These are phyloP conservation scores for Strigamia maritima DNA, from an alignment of 2,888 invertebrate species.

Conservation along the genomic window DNA sequence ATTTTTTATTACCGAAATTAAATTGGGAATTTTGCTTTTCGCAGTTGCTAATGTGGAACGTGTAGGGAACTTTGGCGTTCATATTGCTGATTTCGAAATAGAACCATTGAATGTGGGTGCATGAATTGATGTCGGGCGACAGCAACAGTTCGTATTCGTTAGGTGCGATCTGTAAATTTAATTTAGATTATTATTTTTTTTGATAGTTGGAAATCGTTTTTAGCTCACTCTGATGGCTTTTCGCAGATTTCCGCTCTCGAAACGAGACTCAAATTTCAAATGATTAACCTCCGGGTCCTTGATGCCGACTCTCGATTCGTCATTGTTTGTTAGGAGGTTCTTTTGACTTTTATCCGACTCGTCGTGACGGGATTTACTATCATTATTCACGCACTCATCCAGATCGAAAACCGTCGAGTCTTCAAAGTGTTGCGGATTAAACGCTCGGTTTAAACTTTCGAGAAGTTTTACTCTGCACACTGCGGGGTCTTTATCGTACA, in stretches of 20 bases:
- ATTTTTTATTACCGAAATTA: slow-evolving; percentile 64
- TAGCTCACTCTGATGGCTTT: slow-evolving; percentile 76
- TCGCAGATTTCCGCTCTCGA: slow-evolving; percentile 80
- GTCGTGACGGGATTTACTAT: too few species aligned
- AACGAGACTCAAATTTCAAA: slow-evolving; percentile 75
- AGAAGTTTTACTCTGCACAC: slow-evolving; percentile 61
- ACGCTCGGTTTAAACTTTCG: slow-evolving; percentile 65
- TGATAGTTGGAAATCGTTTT: too few species aligned
- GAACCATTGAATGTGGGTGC: slow-evolving; percentile 80
- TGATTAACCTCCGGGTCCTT: slow-evolving; percentile 54
- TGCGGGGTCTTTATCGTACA: slow-evolving; percentile 59
- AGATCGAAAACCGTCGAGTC: slow-evolving; percentile 67
- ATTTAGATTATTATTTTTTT: background rate
- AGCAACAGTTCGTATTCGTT: slow-evolving; percentile 78
- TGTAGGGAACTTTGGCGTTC: slow-evolving; percentile 65
- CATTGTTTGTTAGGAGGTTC: slow-evolving; percentile 40
- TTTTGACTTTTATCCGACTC: background rate
- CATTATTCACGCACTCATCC: slow-evolving; percentile 55
- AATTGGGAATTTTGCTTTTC: slow-evolving; percentile 83
- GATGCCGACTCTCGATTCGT: slow-evolving; percentile 50
- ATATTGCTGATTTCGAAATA: slow-evolving; percentile 82
- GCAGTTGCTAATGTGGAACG: slow-evolving; percentile 83
- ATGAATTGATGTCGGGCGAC: slow-evolving; percentile 77
- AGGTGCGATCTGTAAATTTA: slow-evolving; percentile 61
- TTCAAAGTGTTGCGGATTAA: slow-evolving; percentile 61